These are phyloP conservation scores for Puma concolor DNA, from an alignment of 2,113 vertebrate species.

Conservation along the genomic window DNA sequence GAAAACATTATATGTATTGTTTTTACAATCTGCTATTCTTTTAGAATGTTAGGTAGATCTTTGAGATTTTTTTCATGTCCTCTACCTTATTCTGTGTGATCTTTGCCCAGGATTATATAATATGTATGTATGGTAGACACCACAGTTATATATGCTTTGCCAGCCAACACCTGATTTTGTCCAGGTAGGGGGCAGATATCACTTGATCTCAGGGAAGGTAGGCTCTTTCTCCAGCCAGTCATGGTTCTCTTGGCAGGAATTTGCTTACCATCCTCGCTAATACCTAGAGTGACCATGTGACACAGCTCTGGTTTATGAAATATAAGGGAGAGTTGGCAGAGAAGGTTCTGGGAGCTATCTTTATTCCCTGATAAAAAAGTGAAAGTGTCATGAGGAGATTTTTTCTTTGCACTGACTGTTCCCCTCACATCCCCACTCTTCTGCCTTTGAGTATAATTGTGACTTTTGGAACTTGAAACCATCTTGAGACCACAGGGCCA, in stretches of 20 bases:
- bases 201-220: background rate
- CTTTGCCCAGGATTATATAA: background rate
- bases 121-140: background rate
- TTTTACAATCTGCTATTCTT: background rate
- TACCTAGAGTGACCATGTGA: background rate
- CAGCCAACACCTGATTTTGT: background rate
- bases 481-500: background rate
- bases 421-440: background rate
- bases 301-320: background rate
- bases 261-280: background rate
- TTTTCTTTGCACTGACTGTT: background rate
- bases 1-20: background rate
- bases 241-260: background rate
- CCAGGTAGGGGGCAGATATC: background rate
- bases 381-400: background rate
- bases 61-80: background rate
- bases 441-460: background rate
- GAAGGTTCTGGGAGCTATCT: background rate
- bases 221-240: background rate
- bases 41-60: background rate
- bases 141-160: background rate
- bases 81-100: background rate
- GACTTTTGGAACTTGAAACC: background rate
- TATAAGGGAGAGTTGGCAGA: background rate
- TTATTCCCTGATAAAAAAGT: background rate